These are phyloP conservation scores for Rhea americana DNA, from an alignment of 2,113 vertebrate species.

Conservation along the genomic window DNA sequence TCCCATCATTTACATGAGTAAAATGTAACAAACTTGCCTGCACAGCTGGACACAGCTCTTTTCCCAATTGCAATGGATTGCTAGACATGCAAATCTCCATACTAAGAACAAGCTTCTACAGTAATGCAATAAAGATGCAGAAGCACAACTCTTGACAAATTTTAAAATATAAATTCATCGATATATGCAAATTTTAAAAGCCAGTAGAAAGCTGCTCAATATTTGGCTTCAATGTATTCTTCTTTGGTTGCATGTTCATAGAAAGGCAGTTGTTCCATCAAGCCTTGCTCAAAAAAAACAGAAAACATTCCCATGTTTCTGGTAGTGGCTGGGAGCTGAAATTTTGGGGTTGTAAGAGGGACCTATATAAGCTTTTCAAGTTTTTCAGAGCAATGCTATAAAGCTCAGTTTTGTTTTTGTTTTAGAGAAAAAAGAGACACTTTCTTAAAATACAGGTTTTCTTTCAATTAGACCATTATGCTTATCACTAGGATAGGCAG, in stretches of 20 bases:
- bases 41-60: not conserved
- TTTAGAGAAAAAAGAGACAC: not conserved
- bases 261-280: not conserved
- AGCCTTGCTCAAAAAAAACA: not conserved
- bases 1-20: fast-evolving
- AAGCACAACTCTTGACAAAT: not conserved
- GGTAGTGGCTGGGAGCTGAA: not conserved
- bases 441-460: not conserved
- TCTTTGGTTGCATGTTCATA: not conserved
- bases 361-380: not conserved
- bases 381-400: not conserved
- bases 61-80: not conserved
- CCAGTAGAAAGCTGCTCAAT: not conserved
- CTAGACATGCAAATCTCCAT: fast-evolving
- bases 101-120: not conserved
- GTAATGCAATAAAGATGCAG: not conserved
- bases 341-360: no score
- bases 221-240: not conserved
- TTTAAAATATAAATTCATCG: not conserved
- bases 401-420: not conserved
- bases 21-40: not conserved
- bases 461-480: not conserved
- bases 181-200: not conserved
- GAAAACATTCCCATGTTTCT: not conserved
- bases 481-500: not conserved